phyloP scores from a whole-genome alignment of 2,113 vertebrate species.

The Scomber japonicus region DNA sequence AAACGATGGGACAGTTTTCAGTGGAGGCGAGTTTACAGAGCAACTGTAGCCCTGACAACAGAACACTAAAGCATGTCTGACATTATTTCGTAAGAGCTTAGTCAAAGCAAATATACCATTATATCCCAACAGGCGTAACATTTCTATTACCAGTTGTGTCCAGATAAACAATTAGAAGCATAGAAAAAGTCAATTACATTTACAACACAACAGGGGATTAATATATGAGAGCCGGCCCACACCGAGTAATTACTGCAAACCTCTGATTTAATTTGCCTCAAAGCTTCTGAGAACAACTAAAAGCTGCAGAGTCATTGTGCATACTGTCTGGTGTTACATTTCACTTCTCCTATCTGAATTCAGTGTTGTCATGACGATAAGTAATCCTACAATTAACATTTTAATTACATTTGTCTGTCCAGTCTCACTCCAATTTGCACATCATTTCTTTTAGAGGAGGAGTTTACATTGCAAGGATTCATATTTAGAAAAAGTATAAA shows the following conservation, averaged over 20 bases:
- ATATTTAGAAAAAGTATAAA: background rate
- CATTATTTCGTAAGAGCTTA: conserved; percentile 12
- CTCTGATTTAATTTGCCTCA: background rate
- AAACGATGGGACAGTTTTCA: conserved; percentile 20
- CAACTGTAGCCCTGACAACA: background rate
- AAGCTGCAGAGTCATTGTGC: background rate
- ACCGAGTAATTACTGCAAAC: too few relatives aligned
- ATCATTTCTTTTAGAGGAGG: background rate
- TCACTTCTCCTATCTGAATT: background rate
- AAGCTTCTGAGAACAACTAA: background rate
- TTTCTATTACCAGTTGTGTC: background rate
- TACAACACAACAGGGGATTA: background rate
- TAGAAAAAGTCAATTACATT: background rate
- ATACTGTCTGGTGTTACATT: background rate
- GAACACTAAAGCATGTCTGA: background rate
- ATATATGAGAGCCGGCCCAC: background rate
- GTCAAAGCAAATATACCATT: background rate
- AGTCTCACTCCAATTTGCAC: background rate
- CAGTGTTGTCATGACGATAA: conserved; percentile 6
- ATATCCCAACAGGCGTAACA: background rate
- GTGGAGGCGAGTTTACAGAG: background rate
- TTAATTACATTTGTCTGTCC: background rate
- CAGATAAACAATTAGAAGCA: background rate
- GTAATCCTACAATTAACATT: background rate
- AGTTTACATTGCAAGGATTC: background rate